Evolutionary conservation across 2,113 vertebrate genomes (phyloP), one percentile per base, ranked within the genome.

Genomic region (Amphiprion percula): DNA sequence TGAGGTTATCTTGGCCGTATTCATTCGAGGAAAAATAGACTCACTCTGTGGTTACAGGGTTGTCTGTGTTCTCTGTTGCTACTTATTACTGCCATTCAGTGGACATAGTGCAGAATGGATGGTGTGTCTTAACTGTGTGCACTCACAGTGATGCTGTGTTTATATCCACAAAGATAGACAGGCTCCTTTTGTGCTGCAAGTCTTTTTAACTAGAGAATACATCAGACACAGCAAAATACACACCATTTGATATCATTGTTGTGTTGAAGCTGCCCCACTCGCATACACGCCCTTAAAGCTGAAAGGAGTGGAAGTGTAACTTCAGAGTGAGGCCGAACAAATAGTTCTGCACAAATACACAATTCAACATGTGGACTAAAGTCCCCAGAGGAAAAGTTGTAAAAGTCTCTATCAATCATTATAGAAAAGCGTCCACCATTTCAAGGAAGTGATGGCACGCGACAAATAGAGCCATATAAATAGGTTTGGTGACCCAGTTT

Each of bases 401-500:
- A 58, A 83, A 50, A 53, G 14, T 21, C 23, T 54, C 21, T 30
- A 68, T 80, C 55, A 80, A 74, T 81, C 68, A 80, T 55, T 50
- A 64, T 55, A 65, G 16, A 69, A 68, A 69, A 4, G 5, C 16
- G 26, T 15, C 28, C 39, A 7, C 8, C 66, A 46, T 47, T 61
- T n/a, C 17, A 66, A 84, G 76, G 78, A 81, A 87, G 73, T 66
- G 47, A 77, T 21, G 60, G 30, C 74, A 84, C 73, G 44, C 61
- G 67, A 67, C 62, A 56, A 68, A 74, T 50, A 41, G 49, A 65
- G 58, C 41, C 60, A 28, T 52, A 81, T 65, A 70, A 87, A 89
- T 67, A 74, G 50, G 52, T 52, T 73, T 37, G 30, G 67, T 83
- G 87, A 86, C 87, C 87, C 80, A 82, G 21, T 85, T 91, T 77